Base-by-base conservation (phyloP, 1,140 invertebrate species). In the Littorina saxatilis region DNA sequence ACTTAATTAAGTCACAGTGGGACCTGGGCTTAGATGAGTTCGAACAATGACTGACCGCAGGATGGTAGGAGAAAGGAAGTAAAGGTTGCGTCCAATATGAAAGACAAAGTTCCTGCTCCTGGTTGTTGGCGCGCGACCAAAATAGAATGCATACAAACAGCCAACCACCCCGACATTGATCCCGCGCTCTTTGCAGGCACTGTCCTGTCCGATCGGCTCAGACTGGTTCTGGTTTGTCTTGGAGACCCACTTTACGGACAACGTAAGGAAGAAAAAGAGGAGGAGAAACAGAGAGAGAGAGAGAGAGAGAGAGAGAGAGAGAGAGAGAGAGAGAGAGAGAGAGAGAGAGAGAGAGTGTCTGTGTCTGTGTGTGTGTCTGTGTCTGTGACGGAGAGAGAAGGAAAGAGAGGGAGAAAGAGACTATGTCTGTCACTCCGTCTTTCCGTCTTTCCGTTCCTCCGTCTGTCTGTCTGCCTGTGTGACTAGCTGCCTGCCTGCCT, bases 291-390 rank as follows among this genome's bases (percentile, higher is more conserved):
- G 58, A 27, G 58, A 27, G 58, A 27, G 11, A 63, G 63, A 68
- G 63, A 68, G 63, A 68, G 27, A 68, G 63, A 68, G 27, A 68
- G 63, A 68, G 27, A 68, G 63, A 68, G 63, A 68, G 63, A 68
- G 63, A 68, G 63, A 68, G 63, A 68, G 63, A 68, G 63, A 68
- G 63, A 68, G 63, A 68, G 63, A 68, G 63, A 68, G 63, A 68
- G 63, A 37, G 63, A 35, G 63, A 13, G 27, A 9, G 27, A 13
- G 32, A 3, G 27, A 7, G 63, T 68, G 27, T 35, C 27, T 23
- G 63, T 3, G 63, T 68, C 2, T 3, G 2, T 35, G 27, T 23
- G 27, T 35, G 32, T 23, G 15, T 37, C 29, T 68, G 63, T 68
- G 27, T 15, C 7, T 35, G 27, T 5, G 63, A 32, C 2, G 35